These are phyloP conservation scores for Dipus sagitta DNA, from an alignment of 2,797 vertebrate genomes.

Conservation along the genomic window DNA sequence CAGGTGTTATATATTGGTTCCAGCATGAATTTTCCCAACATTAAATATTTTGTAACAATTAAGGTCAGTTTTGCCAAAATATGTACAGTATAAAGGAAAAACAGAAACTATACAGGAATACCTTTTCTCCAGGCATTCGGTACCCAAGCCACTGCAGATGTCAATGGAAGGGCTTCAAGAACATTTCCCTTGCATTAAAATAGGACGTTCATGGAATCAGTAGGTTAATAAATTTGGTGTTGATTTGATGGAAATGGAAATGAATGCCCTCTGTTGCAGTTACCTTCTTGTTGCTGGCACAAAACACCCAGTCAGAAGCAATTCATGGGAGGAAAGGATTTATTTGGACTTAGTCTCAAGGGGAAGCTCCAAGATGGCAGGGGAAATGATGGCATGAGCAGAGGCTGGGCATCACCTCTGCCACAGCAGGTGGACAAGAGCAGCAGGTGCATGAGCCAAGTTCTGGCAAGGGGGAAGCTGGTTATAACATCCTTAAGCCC, in stretches of 20 bases:
- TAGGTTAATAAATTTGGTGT: slow-evolving; percentile 1
- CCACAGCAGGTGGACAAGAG: no score
- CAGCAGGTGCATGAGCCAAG: no score
- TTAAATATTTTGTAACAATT: neutral
- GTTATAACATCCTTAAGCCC: no score
- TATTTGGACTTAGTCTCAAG: no score
- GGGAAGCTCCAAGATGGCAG: no score
- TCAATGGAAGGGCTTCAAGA: neutral
- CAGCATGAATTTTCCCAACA: slow-evolving; percentile 13
- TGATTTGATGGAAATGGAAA: slow-evolving; percentile 6
- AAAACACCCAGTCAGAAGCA: no score
- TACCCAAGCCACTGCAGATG: neutral
- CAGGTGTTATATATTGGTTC: slow-evolving; percentile 5
- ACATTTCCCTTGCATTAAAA: slow-evolving; percentile 7
- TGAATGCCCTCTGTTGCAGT: neutral
- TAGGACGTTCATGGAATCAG: neutral
- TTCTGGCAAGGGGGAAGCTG: no score
- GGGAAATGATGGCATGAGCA: no score
- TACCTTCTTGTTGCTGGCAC: no score
- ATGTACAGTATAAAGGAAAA: neutral
- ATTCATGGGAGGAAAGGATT: no score
- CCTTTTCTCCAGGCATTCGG: neutral
- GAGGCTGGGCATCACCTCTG: no score
- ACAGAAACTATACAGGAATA: neutral
- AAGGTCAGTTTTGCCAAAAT: slow-evolving; percentile 14